phyloP scores from a whole-genome alignment of 2,888 invertebrate genomes.

The Cephus nigrinus region DNA sequence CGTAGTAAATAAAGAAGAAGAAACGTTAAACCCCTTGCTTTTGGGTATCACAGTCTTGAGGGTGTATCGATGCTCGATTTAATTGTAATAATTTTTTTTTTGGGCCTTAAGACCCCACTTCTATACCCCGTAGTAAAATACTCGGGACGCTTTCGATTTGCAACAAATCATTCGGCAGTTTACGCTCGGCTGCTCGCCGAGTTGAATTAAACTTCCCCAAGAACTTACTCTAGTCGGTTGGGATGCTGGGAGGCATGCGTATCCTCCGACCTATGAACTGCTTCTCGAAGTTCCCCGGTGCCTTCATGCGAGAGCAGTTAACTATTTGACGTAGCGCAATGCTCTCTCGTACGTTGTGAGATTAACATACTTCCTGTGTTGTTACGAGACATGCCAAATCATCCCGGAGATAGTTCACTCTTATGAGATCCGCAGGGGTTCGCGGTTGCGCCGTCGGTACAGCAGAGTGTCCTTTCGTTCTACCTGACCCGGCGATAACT shows the following conservation, averaged over 20 bases:
- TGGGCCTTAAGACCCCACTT: not conserved
- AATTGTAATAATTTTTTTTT: not conserved
- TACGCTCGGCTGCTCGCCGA: conserved; percentile 52
- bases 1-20: not conserved
- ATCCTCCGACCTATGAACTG: conserved; percentile 44
- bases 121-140: conserved; percentile 15
- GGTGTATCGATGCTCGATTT: not conserved
- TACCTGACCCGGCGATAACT: not conserved
- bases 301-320: conserved; percentile 51
- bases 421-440: not conserved
- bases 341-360: conserved; percentile 29
- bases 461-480: not conserved
- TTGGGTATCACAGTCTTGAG: not conserved
- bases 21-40: not conserved
- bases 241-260: conserved; percentile 36
- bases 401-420: not conserved
- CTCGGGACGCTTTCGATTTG: conserved; percentile 50
- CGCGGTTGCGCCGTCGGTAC: not conserved
- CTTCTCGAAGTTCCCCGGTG: conserved; percentile 40
- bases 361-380: conserved; percentile 40
- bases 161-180: conserved; percentile 58
- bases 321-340: conserved; percentile 47
- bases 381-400: not conserved
- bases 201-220: conserved; percentile 59
- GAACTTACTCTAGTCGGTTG: conserved; percentile 30